Conservation (phyloP, 1,140 invertebrate genomes). For the Mylabris phalerata region DNA sequence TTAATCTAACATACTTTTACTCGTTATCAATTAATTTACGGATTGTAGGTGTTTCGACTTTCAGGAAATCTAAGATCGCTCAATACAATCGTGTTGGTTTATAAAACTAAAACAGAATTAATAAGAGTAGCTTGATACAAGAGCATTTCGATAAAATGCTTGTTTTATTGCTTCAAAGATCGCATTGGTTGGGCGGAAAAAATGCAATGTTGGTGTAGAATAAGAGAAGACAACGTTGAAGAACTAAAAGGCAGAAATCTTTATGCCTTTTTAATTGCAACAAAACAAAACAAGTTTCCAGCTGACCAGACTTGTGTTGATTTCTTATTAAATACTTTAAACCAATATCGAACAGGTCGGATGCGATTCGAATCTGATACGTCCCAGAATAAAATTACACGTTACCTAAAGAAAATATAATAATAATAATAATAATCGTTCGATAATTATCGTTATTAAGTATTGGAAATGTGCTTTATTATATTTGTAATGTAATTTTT, state of each 20-base stretch:
- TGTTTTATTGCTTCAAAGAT: constrained; percentile 28
- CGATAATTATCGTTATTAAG: constrained; percentile 42
- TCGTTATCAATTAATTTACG: too few species aligned
- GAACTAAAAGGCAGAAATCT: constrained; percentile 19
- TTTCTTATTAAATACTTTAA: constrained; percentile 9
- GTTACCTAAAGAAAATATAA: constrained; percentile 37
- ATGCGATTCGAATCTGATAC: constrained; percentile 30
- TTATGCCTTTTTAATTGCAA: constrained; percentile 38
- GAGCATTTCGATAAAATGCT: constrained; percentile 12
- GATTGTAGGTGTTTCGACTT: too few species aligned
- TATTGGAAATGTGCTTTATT: constrained; percentile 38
- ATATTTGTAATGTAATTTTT: constrained; percentile 41
- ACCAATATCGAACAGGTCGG: not conserved
- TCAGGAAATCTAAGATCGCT: too few species aligned
- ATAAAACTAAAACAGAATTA: too few species aligned
- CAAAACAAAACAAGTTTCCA: constrained; percentile 30
- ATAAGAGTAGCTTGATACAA: constrained; percentile 6
- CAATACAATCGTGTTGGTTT: too few species aligned
- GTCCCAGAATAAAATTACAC: constrained; percentile 38
- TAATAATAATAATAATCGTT: constrained; percentile 36
- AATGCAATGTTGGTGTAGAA: too few species aligned
- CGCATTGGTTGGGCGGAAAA: not conserved
- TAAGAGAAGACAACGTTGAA: too few species aligned
- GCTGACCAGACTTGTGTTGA: constrained; percentile 20
- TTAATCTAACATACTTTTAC: too few species aligned